Evolutionary conservation across 2,888 invertebrate genomes (phyloP), one percentile per base, ranked within the genome.

Genomic region (Coleophora flavipennella): DNA sequence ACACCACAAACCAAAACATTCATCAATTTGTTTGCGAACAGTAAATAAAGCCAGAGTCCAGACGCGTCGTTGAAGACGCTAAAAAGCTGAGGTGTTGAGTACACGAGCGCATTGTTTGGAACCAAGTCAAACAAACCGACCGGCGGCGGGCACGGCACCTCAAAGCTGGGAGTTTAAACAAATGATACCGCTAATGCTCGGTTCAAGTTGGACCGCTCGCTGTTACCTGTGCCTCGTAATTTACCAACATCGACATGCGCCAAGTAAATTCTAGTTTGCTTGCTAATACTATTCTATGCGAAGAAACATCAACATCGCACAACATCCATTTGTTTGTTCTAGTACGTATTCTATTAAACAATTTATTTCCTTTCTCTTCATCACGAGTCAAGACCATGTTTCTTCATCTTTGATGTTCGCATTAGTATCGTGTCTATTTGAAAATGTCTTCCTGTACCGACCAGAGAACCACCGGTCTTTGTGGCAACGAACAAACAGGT

Each of bases 21-120:
- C 69, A 65, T 62, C 62, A 68, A 67, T 67, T 69, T 62, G 62
- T 62, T 63, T 56, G 51, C 40, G 54, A 64, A 56, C 57, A 63
- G 63, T 66, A 63, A 65, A 55, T 50, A 49, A 51, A 36, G 54
- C 56, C 64, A 65, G 67, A 51, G 36, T 53, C 56, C 64, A 65
- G 67, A 59, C 65, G 57, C 50, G 61, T 63, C 57, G 67, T 58
- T 53, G 58, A 68, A 69, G 68, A 71, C 55, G 68, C 71, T 75
- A 70, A 76, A 78, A 74, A 70, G 62, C 57, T 53, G 57, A 75
- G 70, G 77, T 77, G 78, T 72, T 68, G 71, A 79, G 61, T 66
- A 59, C 57, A 68, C 61, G 63, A 62, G 67, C 56, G 58, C 60
- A 71, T 79, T 81, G 80, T 80, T 78, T 80, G 58, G 59, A 47